Base-by-base conservation (phyloP, 2,888 invertebrate genomes). In the Alsophila aescularia region DNA sequence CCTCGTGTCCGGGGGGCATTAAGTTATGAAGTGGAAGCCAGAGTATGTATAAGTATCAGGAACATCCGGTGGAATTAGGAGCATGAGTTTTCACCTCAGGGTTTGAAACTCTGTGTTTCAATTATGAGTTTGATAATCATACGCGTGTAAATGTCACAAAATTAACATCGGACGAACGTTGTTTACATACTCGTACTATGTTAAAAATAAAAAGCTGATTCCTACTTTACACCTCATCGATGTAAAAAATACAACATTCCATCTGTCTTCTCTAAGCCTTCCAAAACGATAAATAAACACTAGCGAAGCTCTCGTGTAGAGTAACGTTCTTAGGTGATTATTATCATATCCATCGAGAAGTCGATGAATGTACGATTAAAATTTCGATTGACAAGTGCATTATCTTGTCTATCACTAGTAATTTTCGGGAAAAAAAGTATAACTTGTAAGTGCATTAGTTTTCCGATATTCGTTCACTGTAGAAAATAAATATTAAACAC, bases 231-330 rank as follows among this genome's bases (percentile, higher is more conserved):
- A 83, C 84, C 82, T 86, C 83, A 79, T 85, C 81, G 58, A 70
- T 72, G 75, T 79, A 86, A 87, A 85, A 89, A 86, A 87, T 83
- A 85, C 73, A 83, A 81, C 87, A 90, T 89, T 89, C 87, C 89
- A 84, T 87, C 86, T 85, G 87, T 87, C 87, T 89, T 83, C 83
- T 82, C 79, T 83, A 85, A 87, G 86, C 84, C 88, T 79, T 87
- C 86, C 83, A 87, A 89, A 90, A 88, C 87, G 88, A 89, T 89
- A 89, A 90, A 89, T 89, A 90, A 90, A 90, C 90, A 90, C 88
- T 87, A 87, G 82, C 71, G 79, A 74, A 74, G 74, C 75, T 81
- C 86, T 84, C 74, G 77, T 81, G 70, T 81, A 75, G 76, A 83
- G 82, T 73, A 77, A 77, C 76, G 75, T 71, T 75, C 62, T 61